Percentiles rank a stretch among this genome's conserved stretches.
These are phyloP conservation scores for Danionella dracula DNA, from an alignment of 2,797 vertebrate species.

Conservation along the genomic window DNA sequence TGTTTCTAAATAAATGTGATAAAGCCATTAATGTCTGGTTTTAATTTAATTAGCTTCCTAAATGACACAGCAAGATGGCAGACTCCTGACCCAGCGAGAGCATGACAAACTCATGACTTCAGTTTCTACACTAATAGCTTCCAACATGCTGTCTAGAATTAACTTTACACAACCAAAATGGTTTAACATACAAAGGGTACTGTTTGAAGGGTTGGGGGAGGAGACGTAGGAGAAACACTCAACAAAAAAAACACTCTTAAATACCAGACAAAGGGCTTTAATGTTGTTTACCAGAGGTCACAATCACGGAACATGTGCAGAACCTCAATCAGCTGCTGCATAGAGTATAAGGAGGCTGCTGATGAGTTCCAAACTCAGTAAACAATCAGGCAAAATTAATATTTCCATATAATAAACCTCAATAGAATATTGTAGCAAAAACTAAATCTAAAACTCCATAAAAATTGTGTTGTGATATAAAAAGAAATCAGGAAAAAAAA, in stretches of 20 bases:
- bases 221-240: too few species aligned
- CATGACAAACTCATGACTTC: constrained; percentile 32
- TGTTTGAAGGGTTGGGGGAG: too few species aligned
- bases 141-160: neutral
- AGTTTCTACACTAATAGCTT: constrained; percentile 23
- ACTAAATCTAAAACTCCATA: constrained; percentile 47
- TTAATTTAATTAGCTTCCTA: neutral
- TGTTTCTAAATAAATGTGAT: constrained; percentile 27
- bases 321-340: constrained; percentile 59
- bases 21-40: neutral
- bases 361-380: constrained; percentile 51
- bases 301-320: constrained; percentile 47
- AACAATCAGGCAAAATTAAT: constrained; percentile 42
- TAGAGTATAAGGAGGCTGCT: constrained; percentile 58
- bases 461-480: constrained; percentile 31
- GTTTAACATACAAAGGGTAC: too few species aligned
- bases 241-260: constrained; percentile 11
- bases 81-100: constrained; percentile 2
- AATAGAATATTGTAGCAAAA: constrained; percentile 40
- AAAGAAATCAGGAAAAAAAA: constrained; percentile 27
- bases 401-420: neutral
- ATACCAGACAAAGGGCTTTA: constrained; percentile 49
- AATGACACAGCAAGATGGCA: neutral
- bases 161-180: neutral
- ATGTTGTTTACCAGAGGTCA: constrained; percentile 58